Evolutionary conservation across 37 sponge, comb jelly and placozoan genomes (phyloP), one percentile per base, ranked within the genome.

Genomic region (Ianthella basta): DNA sequence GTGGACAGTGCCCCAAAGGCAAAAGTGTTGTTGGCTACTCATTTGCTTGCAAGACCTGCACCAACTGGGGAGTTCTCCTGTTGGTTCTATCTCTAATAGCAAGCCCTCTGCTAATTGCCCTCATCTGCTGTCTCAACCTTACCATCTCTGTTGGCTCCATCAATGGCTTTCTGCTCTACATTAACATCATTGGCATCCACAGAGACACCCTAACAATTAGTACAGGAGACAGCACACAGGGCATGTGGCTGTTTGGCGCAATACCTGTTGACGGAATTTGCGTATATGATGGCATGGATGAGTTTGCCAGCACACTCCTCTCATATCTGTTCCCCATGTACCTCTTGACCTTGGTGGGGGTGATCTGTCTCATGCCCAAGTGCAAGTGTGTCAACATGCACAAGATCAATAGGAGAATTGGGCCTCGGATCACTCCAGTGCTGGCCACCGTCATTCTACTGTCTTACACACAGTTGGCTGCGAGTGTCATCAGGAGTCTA

Each of bases 151-250:
- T 37, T 10, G 85, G 89, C 29, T 24, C 67, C 21, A 41, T 89
- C 66, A 85, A 84, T 57, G 89, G 85, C 15, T 37, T 84, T 27
- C 20, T 89, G 20, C 80, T 84, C 25, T 89, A 89, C 60, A 66
- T 84, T 20, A 84, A 80, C 40, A 54, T 89, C 21, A 30, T 89
- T 32, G 37, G 41, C 15, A 61, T 64, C 15, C 80, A 84, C 59
- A 13, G 4, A 59, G 80, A 78, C 1, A 34, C 35, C 15, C 70
- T 85, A 13, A 4, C n/a, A 27, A 19, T 30, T n/a, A 5, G 29
- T 27, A n/a, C n/a, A 35, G 14, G 23, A 77, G 13, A 32, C 41
- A 8, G 40, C 33, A 29, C 44, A 53, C 15, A 55, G 69, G 24
- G 80, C 0, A 29, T 38, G 23, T 70, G 81, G 72, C 15, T 56